Conservation (phyloP, 2,888 invertebrate genomes). For the Platycnemis pennipes region DNA sequence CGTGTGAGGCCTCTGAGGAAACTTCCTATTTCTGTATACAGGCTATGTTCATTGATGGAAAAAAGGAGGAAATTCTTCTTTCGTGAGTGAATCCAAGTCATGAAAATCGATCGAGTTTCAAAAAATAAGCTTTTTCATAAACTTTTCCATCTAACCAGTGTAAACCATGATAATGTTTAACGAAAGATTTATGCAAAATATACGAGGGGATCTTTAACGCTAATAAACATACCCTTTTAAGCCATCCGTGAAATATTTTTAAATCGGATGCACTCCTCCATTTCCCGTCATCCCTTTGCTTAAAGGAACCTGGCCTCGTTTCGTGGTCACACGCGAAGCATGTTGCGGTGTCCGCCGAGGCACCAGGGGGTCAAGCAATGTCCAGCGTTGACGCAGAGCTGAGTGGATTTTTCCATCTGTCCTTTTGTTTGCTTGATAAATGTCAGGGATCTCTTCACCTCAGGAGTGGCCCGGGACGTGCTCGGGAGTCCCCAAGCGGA, state of each 20-base stretch:
- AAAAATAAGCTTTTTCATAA: no score
- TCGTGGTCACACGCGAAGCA: neutral
- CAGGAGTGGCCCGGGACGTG: neutral
- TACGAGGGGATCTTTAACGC: no score
- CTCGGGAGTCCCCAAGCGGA: neutral
- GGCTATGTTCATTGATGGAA: no score
- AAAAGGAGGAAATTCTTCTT: no score
- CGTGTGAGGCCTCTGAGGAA: no score
- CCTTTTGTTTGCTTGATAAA: conserved; percentile 3
- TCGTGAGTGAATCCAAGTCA: no score
- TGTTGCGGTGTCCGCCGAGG: neutral
- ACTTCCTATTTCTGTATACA: no score
- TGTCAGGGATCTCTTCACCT: neutral
- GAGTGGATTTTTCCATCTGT: neutral
- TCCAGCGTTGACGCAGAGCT: neutral
- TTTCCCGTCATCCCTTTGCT: neutral
- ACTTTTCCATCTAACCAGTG: no score
- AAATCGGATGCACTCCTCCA: neutral
- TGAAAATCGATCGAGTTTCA: no score
- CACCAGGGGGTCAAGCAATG: neutral
- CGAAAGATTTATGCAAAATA: no score
- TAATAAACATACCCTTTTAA: no score
- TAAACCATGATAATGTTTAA: no score
- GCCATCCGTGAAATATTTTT: neutral
- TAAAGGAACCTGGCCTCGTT: neutral